Conservation (phyloP, 2,888 invertebrate species). For the Philonicus albiceps region DNA sequence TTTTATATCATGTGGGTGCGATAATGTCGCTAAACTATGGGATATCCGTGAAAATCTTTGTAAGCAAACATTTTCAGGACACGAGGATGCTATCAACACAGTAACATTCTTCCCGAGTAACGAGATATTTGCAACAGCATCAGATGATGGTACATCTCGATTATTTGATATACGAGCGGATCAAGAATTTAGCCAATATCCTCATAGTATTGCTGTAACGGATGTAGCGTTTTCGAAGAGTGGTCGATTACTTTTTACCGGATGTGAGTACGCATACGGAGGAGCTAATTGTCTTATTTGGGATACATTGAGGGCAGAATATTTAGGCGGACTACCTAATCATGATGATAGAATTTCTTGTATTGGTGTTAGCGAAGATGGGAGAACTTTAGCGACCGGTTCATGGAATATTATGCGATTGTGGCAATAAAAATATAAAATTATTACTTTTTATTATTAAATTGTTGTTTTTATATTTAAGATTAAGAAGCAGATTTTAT, state of each 20-base stretch:
- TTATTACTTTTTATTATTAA: not conserved
- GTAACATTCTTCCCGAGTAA: slow-evolving; percentile 98
- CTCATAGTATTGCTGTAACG: slow-evolving; percentile 98
- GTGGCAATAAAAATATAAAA: not conserved
- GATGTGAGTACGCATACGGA: slow-evolving; percentile 74
- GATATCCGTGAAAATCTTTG: slow-evolving; percentile 97
- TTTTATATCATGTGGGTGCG: slow-evolving; percentile 97
- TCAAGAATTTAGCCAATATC: slow-evolving; percentile 98
- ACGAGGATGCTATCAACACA: slow-evolving; percentile 98
- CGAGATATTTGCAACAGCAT: slow-evolving; percentile 96
- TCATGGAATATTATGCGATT: slow-evolving; percentile 83
- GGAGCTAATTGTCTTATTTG: slow-evolving; percentile 99
- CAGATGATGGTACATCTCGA: slow-evolving; percentile 97
- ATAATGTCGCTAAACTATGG: slow-evolving; percentile 97
- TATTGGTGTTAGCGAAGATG: slow-evolving; percentile 97
- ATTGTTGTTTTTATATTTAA: not conserved
- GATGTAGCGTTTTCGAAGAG: slow-evolving; percentile 96
- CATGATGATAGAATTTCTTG: slow-evolving; percentile 99
- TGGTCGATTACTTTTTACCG: slow-evolving; percentile 90
- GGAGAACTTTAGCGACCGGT: slow-evolving; percentile 98
- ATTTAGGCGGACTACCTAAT: slow-evolving; percentile 89
- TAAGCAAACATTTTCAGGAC: slow-evolving; percentile 98
- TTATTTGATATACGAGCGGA: slow-evolving; percentile 98
- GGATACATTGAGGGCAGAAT: slow-evolving; percentile 98
- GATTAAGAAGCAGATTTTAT: not conserved